Base-by-base conservation (phyloP, 2,888 invertebrate genomes). In the Phasia obesa region DNA sequence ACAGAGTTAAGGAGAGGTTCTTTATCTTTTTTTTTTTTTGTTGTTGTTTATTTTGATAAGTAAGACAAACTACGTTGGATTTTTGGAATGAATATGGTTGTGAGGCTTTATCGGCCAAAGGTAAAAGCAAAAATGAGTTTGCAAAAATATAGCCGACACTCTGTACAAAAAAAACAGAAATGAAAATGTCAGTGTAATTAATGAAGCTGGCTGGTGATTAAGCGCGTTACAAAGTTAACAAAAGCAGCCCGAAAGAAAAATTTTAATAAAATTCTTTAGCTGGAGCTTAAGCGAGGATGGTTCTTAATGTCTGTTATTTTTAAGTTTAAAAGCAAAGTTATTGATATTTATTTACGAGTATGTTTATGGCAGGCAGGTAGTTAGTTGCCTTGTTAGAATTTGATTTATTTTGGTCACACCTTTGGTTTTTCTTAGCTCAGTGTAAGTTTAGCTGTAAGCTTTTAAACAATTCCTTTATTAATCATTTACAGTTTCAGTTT, bases 351-450 rank as follows among this genome's bases (percentile, higher is more conserved):
- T 60, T 74, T 57, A 23, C 9, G 2, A 35, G 11, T 35, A 11
- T n/a, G n/a, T 35, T 11, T 62, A 71, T 78, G 78, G 49, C 77
- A n/a, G n/a, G n/a, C n/a, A n/a, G n/a, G n/a, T n/a, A n/a, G n/a
- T n/a, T n/a, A 69, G 77, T 60, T 62, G 47, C 25, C 69, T 64
- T 51, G 69, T 64, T 69, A 62, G 47, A 70, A 65, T 47, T 71
- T 81, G 77, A 78, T 67, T 69, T 69, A 81, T 81, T 53, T 69
- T 49, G 42, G 65, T 65, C 75, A 67, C 78, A 78, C 78, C 78
- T 81, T 59, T 60, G 69, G 67, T 55, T 74, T 51, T 67, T n/a
- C n/a, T n/a, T 65, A 55, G 27, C 55, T 69, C 69, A 44, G 35
- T 60, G 47, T 70, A 11, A n/a, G 9, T 42, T 44, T 35, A 7